A percentile compares a stretch with the other conserved stretches of the same genome.
Conservation (phyloP, 1,140 invertebrate species). For the Scaptomyza hsui region DNA sequence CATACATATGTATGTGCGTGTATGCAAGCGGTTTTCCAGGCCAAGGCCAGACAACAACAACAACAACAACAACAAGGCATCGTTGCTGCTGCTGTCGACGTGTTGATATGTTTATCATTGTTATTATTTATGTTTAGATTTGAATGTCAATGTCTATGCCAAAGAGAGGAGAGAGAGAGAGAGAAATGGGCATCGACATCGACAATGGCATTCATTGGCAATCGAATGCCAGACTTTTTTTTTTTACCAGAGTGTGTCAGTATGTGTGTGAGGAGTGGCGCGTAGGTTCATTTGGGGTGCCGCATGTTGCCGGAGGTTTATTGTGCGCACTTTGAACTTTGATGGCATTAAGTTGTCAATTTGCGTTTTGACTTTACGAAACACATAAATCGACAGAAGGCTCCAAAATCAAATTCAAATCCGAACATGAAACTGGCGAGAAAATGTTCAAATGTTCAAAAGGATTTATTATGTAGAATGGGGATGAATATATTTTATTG, state of each 20-base stretch:
- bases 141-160: slow-evolving; percentile 77
- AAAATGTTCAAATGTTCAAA: slow-evolving; percentile 38
- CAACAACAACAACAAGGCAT: no score
- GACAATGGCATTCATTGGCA: slow-evolving; percentile 10
- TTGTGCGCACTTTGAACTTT: slow-evolving; percentile 73
- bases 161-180: no score
- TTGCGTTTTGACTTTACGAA: slow-evolving; percentile 69
- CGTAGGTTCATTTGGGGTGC: slow-evolving; percentile 19
- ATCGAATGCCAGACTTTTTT: slow-evolving; percentile 32
- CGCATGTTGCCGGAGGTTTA: slow-evolving; percentile 39
- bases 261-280: not conserved
- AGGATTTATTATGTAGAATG: slow-evolving; percentile 36
- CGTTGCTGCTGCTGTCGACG: slow-evolving; percentile 46
- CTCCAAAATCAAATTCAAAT: not conserved
- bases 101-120: slow-evolving; percentile 82
- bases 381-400: slow-evolving; percentile 35
- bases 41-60: slow-evolving; percentile 8
- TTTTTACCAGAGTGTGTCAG: not conserved
- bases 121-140: slow-evolving; percentile 82
- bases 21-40: slow-evolving; percentile 31
- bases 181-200: slow-evolving; percentile 36
- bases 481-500: not conserved
- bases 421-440: slow-evolving; percentile 5
- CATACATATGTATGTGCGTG: not conserved
- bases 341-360: slow-evolving; percentile 80